phyloP scores from a whole-genome alignment of 1,140 invertebrate species.

The Drosophila repleta region DNA sequence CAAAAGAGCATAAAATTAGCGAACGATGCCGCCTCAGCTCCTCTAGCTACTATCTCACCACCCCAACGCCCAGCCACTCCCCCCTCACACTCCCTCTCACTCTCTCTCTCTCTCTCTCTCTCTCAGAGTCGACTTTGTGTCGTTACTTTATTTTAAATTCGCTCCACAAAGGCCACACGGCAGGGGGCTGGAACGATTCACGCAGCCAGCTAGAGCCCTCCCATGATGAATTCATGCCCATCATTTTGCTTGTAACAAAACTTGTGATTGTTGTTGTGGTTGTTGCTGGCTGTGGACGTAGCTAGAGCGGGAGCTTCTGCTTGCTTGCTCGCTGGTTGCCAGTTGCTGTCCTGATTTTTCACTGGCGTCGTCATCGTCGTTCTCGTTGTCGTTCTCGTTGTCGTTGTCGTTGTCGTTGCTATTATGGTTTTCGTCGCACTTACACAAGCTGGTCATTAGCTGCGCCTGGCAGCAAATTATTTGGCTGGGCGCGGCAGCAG shows the following conservation, averaged over 20 bases:
- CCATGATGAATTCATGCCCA: conserved; percentile 78
- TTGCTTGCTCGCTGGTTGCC: conserved; percentile 6
- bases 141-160: conserved; percentile 72
- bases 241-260: conserved; percentile 76
- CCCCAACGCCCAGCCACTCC: conserved; percentile 9
- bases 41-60: conserved; percentile 12
- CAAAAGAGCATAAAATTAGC: conserved; percentile 81
- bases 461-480: conserved; percentile 76
- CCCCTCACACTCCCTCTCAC: conserved; percentile 28
- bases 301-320: conserved; percentile 2
- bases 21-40: conserved; percentile 47
- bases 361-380: conserved; percentile 30
- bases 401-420: conserved; percentile 2
- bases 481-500: conserved; percentile 58
- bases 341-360: conserved; percentile 66
- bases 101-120: conserved; percentile 11
- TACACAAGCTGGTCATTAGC: conserved; percentile 79
- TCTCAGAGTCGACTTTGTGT: conserved; percentile 47
- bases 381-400: conserved; percentile 1
- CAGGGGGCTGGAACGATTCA: not conserved
- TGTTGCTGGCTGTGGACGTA: conserved; percentile 25
- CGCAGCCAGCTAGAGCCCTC: conserved; percentile 29
- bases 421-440: conserved; percentile 52
- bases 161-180: conserved; percentile 28
- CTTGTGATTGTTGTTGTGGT: conserved; percentile 69